Conservation (phyloP, 1,140 invertebrate genomes). For the Microvelia longipes region DNA sequence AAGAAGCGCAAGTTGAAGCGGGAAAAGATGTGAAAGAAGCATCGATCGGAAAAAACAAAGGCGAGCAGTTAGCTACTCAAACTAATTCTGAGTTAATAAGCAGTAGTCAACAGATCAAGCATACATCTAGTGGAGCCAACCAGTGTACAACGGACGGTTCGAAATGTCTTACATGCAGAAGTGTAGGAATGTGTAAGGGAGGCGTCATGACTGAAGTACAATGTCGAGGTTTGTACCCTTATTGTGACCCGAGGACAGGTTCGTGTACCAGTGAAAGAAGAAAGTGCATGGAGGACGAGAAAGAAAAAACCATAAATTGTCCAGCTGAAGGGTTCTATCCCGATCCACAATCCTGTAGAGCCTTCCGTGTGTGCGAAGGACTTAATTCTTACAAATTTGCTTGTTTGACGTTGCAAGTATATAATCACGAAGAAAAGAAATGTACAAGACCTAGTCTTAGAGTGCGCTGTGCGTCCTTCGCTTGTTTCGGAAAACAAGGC, state of each 20-base stretch:
- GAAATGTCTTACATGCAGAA: neutral
- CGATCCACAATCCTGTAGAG: neutral
- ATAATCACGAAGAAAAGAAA: neutral
- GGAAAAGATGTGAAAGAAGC: too few species aligned
- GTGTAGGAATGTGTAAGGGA: neutral
- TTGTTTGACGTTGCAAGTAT: neutral
- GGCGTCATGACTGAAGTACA: neutral
- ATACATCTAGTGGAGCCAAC: neutral
- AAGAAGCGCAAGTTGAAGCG: too few species aligned
- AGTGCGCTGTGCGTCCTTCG: neutral
- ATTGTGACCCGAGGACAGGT: neutral
- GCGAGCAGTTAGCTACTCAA: neutral
- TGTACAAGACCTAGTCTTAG: neutral
- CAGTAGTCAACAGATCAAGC: neutral
- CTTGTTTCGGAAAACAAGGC: conserved; percentile 1
- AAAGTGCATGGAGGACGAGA: neutral
- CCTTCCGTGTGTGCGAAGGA: neutral
- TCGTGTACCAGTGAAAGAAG: neutral
- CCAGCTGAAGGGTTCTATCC: neutral
- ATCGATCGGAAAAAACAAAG: neutral
- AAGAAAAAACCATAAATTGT: neutral
- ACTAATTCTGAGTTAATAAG: neutral
- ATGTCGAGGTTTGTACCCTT: neutral
- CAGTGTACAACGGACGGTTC: neutral
- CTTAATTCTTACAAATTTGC: neutral